Percentiles rank a stretch among this genome's conserved stretches.
Conservation (phyloP, 2,888 invertebrate genomes). For the Peribatodes rhomboidaria region DNA sequence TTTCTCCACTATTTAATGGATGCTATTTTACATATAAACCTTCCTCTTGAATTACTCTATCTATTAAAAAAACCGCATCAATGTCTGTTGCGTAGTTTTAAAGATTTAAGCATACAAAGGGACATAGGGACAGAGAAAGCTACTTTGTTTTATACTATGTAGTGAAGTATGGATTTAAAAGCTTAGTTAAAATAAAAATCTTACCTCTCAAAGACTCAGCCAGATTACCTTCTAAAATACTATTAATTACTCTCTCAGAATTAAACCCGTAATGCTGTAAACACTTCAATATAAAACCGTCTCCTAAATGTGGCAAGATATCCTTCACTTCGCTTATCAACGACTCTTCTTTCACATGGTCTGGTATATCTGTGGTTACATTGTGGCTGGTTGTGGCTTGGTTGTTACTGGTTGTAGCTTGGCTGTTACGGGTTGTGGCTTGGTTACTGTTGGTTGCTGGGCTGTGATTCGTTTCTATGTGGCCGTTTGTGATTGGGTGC, state of each 20-base stretch:
- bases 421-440: slow-evolving; percentile 48
- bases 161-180: too few species aligned
- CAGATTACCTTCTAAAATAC: slow-evolving; percentile 91
- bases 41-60: too few species aligned
- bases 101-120: too few species aligned
- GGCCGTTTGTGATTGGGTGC: slow-evolving; percentile 61
- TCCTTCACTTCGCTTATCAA: slow-evolving; percentile 90
- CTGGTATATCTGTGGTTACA: slow-evolving; percentile 69
- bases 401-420: slow-evolving; percentile 38
- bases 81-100: too few species aligned
- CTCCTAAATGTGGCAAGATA: slow-evolving; percentile 93
- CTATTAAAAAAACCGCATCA: too few species aligned
- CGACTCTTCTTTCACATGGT: slow-evolving; percentile 76
- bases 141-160: too few species aligned
- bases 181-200: slow-evolving; percentile 18
- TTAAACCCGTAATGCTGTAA: slow-evolving; percentile 92
- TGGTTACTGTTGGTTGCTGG: slow-evolving; percentile 44
- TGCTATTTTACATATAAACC: too few species aligned
- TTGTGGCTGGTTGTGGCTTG: too few species aligned
- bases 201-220: slow-evolving; percentile 72
- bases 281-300: slow-evolving; percentile 91
- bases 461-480: slow-evolving; percentile 51
- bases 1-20: too few species aligned
- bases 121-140: too few species aligned
- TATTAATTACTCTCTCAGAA: slow-evolving; percentile 92